These are phyloP conservation scores for Epizoanthus scotinus DNA, from an alignment of 92 coral and sea anemone species.

Conservation along the genomic window DNA sequence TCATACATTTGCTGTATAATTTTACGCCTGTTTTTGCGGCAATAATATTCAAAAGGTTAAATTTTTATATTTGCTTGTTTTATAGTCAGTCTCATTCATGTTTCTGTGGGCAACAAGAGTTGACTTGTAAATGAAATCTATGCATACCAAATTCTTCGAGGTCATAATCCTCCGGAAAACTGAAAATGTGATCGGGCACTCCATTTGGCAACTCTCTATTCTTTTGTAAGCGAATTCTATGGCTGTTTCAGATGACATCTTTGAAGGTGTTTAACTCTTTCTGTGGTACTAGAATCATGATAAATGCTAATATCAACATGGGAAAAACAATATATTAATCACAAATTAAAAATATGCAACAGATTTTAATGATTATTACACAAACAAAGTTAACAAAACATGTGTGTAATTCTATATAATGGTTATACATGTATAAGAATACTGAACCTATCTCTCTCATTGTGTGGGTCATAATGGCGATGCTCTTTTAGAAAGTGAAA, in stretches of 20 bases:
- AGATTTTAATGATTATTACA: background rate
- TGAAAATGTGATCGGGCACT: constrained; percentile 23
- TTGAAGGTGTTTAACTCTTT: constrained; percentile 5
- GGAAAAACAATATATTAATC: constrained; percentile 9
- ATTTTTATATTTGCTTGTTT: too few relatives aligned
- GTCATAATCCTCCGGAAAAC: constrained; percentile 9
- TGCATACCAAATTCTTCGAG: constrained; percentile 20
- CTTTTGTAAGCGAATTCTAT: constrained; percentile 14
- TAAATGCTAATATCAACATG: constrained; percentile 16
- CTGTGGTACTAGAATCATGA: constrained; percentile 11
- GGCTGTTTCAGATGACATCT: constrained; percentile 13
- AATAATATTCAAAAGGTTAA: too few relatives aligned
- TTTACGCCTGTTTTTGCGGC: too few relatives aligned
- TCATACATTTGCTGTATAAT: too few relatives aligned
- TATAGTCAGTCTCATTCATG: too few relatives aligned
- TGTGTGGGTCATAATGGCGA: constrained; percentile 20
- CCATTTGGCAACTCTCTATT: constrained; percentile 18
- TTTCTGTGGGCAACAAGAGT: too few relatives aligned
- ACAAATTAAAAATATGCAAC: background rate
- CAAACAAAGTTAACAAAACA: background rate
- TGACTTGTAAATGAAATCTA: too few relatives aligned
- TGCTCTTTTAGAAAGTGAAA: constrained; percentile 14
- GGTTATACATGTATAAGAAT: constrained; percentile 4
- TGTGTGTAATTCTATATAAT: background rate
- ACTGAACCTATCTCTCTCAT: constrained; percentile 24